A percentile compares a stretch with the other conserved stretches of the same genome.
Evolutionary conservation across 2,113 vertebrate species (phyloP).

Genomic region (Pionites leucogaster): DNA sequence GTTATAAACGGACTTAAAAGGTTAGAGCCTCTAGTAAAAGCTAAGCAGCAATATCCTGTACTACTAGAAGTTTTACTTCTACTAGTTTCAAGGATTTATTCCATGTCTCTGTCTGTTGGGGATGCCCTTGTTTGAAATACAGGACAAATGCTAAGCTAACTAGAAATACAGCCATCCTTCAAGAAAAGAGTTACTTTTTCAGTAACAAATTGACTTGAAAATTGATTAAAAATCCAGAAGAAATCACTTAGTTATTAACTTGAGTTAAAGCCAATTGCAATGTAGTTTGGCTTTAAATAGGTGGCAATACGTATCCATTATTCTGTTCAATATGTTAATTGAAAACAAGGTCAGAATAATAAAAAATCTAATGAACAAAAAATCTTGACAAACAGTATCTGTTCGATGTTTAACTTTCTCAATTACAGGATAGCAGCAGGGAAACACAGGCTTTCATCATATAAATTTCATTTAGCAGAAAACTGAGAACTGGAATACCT

Average conservation of each 20-base stretch:
- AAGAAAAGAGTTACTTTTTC: not conserved
- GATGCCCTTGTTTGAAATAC: not conserved
- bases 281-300: constrained; percentile 34
- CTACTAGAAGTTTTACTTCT: not conserved
- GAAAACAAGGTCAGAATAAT: not conserved
- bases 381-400: not conserved
- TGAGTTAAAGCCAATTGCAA: not conserved
- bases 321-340: not conserved
- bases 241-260: constrained; percentile 4
- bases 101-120: not conserved
- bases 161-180: not conserved
- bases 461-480: not conserved
- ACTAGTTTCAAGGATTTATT: not conserved
- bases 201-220: not conserved
- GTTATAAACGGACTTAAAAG: not conserved
- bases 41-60: not conserved
- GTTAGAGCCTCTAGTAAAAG: not conserved
- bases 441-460: not conserved
- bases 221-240: constrained; percentile 31
- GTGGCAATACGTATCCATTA: constrained; percentile 6
- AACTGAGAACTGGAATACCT: not conserved
- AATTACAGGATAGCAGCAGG: not conserved
- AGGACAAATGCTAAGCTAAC: not conserved
- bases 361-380: constrained; percentile 17
- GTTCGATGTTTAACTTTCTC: constrained; percentile 5